Conservation (phyloP, 2,888 invertebrate genomes). For the Carcina quercana region DNA sequence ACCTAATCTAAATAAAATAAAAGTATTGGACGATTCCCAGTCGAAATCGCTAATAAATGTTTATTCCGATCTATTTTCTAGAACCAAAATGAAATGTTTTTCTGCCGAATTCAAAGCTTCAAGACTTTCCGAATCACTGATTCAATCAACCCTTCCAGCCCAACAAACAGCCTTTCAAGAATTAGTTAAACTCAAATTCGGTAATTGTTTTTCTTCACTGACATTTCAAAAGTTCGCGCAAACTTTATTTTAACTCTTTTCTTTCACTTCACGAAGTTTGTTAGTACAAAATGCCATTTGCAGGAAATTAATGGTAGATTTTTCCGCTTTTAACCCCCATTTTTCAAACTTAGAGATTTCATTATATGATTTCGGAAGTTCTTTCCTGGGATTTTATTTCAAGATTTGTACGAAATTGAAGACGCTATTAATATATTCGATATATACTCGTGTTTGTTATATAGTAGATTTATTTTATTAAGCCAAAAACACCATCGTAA, state of each 20-base stretch:
- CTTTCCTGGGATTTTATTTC: too few relatives aligned
- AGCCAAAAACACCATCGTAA: too few relatives aligned
- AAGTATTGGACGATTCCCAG: too few relatives aligned
- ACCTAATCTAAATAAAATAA: too few relatives aligned
- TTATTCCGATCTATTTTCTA: too few relatives aligned
- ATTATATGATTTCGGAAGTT: constrained; percentile 21
- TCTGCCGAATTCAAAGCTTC: too few relatives aligned
- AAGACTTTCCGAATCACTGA: background rate
- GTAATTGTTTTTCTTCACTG: constrained; percentile 47
- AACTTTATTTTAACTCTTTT: constrained; percentile 47
- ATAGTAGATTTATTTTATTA: too few relatives aligned
- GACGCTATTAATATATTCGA: too few relatives aligned
- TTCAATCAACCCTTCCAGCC: constrained; percentile 12
- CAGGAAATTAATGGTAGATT: constrained; percentile 55
- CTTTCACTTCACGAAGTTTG: constrained; percentile 36
- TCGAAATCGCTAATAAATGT: too few relatives aligned
- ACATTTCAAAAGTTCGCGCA: constrained; percentile 31
- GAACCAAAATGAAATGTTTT: too few relatives aligned
- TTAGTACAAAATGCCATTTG: constrained; percentile 46
- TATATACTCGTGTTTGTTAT: too few relatives aligned
- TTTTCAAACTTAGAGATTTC: constrained; percentile 33
- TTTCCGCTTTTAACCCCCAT: constrained; percentile 30
- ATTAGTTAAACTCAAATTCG: constrained; percentile 37
- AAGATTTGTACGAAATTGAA: too few relatives aligned
- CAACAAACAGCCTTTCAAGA: constrained; percentile 22